phyloP scores from a whole-genome alignment of 1,140 invertebrate genomes.

The Idris sp. region DNA sequence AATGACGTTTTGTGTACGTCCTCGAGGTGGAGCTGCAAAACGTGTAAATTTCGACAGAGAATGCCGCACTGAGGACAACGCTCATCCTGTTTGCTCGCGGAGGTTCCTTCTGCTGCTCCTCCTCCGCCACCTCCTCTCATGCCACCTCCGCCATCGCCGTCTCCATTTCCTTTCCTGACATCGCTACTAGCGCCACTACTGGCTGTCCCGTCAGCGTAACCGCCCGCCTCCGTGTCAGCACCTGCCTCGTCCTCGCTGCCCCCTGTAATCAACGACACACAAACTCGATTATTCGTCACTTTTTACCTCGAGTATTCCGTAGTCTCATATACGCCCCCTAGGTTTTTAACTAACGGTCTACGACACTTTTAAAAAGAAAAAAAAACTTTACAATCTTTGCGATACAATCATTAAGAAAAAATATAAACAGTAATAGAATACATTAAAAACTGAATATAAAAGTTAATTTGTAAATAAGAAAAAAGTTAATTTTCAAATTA shows the following conservation, averaged over 20 bases:
- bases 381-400: too few species aligned
- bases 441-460: too few species aligned
- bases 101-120: conserved; percentile 60
- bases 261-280: conserved; percentile 68
- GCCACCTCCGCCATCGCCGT: conserved; percentile 63
- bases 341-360: too few species aligned
- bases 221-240: conserved; percentile 74
- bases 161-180: conserved; percentile 62
- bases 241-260: conserved; percentile 77
- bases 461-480: too few species aligned
- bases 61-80: conserved; percentile 76
- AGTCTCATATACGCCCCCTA: too few species aligned
- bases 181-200: conserved; percentile 63
- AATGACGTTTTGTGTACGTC: conserved; percentile 73
- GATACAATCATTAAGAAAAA: too few species aligned
- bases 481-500: too few species aligned
- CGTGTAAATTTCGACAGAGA: conserved; percentile 73
- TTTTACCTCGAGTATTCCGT: conserved; percentile 12
- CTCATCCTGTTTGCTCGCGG: conserved; percentile 66
- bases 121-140: conserved; percentile 56
- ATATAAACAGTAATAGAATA: too few species aligned
- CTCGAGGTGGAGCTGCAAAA: conserved; percentile 75
- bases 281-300: conserved; percentile 51
- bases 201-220: conserved; percentile 71
- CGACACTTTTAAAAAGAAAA: too few species aligned